Percentiles rank a stretch among this genome's conserved stretches.
Evolutionary conservation across 2,888 invertebrate species (phyloP).

Genomic region (Noctua pronuba): DNA sequence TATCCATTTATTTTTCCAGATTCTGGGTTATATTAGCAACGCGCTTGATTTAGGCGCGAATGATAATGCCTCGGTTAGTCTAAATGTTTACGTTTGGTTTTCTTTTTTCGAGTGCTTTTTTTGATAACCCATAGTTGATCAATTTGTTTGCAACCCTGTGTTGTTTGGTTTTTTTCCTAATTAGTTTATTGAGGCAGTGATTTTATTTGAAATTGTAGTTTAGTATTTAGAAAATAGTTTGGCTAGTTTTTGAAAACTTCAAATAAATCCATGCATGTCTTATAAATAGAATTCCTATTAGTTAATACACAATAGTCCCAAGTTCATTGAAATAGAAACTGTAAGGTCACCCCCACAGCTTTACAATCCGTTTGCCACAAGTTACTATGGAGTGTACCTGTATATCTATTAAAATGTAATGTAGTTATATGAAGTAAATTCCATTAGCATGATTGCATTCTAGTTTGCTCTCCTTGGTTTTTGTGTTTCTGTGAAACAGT

Average conservation of each 20-base stretch:
- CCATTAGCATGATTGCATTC: constrained; percentile 58
- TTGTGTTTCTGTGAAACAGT: constrained; percentile 50
- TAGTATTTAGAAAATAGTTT: constrained; percentile 11
- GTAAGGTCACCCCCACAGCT: constrained; percentile 22
- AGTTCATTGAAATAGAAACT: constrained; percentile 20
- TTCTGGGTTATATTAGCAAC: constrained; percentile 86
- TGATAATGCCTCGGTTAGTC: constrained; percentile 84
- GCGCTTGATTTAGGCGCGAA: constrained; percentile 82
- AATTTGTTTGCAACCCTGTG: constrained; percentile 23
- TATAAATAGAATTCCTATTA: constrained; percentile 1
- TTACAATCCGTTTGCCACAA: constrained; percentile 19
- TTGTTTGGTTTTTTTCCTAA: constrained; percentile 34
- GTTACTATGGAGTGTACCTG: constrained; percentile 7
- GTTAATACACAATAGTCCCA: constrained; percentile 11
- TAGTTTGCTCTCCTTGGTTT: constrained; percentile 46
- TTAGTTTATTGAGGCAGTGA: constrained; percentile 13
- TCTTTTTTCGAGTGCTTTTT: constrained; percentile 19
- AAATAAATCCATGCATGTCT: constrained; percentile 19
- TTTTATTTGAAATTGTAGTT: neutral
- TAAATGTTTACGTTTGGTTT: constrained; percentile 69
- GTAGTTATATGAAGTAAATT: constrained; percentile 53
- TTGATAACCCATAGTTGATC: constrained; percentile 15
- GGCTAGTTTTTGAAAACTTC: neutral
- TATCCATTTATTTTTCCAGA: constrained; percentile 80
- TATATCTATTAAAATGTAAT: constrained; percentile 42